phyloP scores from a whole-genome alignment of 2,113 vertebrate genomes.

The Podarcis cretensis region DNA sequence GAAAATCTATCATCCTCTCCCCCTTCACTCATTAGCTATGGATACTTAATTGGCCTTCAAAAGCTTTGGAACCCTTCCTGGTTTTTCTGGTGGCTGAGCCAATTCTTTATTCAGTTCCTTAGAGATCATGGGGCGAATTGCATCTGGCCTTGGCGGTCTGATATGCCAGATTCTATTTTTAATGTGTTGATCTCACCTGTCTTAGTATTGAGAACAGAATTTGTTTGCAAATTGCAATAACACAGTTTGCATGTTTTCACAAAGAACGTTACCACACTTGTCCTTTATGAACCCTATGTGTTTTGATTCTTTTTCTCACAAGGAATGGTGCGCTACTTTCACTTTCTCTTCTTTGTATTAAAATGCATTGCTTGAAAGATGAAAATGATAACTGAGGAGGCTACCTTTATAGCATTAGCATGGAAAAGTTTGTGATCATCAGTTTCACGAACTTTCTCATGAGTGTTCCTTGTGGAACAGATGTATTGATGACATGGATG shows the following conservation, averaged over 20 bases:
- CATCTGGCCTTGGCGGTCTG: neutral
- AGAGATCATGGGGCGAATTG: slow-evolving; percentile 6
- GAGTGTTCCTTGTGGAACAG: neutral
- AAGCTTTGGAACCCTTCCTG: slow-evolving; percentile 7
- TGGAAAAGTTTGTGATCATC: neutral
- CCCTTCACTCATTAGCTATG: neutral
- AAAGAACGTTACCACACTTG: neutral
- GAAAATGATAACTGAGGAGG: neutral
- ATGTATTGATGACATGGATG: neutral
- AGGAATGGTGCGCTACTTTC: neutral
- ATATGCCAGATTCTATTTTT: slow-evolving; percentile 20
- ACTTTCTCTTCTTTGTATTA: neutral
- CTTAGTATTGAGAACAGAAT: neutral
- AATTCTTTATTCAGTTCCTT: slow-evolving; percentile 7
- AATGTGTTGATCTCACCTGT: slow-evolving; percentile 18
- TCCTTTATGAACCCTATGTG: neutral
- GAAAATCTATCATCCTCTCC: neutral
- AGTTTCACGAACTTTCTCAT: neutral
- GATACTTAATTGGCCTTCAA: slow-evolving; percentile 18
- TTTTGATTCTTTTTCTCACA: neutral
- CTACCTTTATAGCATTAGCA: neutral
- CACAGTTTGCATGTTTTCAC: neutral
- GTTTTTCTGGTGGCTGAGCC: slow-evolving; percentile 2
- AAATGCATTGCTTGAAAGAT: neutral
- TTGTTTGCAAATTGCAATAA: neutral